Conservation (phyloP, 1,140 invertebrate species). For the Zaprionus vittiger region DNA sequence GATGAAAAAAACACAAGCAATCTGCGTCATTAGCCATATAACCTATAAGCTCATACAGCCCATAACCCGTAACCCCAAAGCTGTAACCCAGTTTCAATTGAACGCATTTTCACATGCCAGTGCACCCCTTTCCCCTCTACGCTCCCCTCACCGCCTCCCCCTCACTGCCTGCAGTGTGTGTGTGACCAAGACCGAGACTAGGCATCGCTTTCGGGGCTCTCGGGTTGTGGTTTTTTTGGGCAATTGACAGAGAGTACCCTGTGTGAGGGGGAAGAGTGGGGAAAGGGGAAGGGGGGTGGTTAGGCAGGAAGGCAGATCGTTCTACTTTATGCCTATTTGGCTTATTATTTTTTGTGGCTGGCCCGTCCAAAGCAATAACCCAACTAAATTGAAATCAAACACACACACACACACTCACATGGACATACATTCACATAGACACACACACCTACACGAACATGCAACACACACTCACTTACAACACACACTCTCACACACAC, state of each 20-base stretch:
- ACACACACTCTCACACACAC: constrained; percentile 14
- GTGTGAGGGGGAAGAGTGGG: neutral
- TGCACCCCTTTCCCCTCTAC: constrained; percentile 44
- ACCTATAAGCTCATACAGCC: constrained; percentile 64
- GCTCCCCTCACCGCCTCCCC: neutral
- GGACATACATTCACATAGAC: no score
- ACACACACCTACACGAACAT: neutral
- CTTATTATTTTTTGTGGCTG: constrained; percentile 77
- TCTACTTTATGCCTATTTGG: constrained; percentile 69
- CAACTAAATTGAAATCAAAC: constrained; percentile 78
- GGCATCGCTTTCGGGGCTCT: constrained; percentile 9
- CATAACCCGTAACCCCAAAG: constrained; percentile 54
- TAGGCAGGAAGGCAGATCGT: constrained; percentile 26
- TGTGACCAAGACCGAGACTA: constrained; percentile 40
- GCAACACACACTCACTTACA: constrained; percentile 6
- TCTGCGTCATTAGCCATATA: constrained; percentile 73
- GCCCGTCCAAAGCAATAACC: constrained; percentile 64
- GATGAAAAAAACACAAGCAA: constrained; percentile 48
- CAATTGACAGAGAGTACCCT: constrained; percentile 5
- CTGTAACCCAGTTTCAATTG: constrained; percentile 79
- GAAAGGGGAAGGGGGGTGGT: neutral
- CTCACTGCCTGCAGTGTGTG: constrained; percentile 41
- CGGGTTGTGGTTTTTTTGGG: constrained; percentile 11
- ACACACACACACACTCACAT: constrained; percentile 35
- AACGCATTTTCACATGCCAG: constrained; percentile 79